Evolutionary conservation across 2,888 invertebrate genomes (phyloP).

Genomic region (Sinohyriopsis cumingii): DNA sequence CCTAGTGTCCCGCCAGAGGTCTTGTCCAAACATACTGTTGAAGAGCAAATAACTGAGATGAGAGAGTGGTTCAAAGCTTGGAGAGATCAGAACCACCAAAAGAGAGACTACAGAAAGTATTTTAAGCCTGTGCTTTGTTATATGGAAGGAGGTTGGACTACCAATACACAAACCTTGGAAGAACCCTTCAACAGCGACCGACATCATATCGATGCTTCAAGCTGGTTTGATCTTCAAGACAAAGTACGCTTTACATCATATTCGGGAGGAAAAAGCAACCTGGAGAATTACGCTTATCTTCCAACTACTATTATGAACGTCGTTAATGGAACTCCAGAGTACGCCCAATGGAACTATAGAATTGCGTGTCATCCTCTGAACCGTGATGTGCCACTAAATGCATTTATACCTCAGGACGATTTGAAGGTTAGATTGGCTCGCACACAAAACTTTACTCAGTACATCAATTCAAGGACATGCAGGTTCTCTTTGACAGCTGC

Average conservation of each 20-base stretch:
- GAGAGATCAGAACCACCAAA: slow-evolving; percentile 31
- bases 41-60: slow-evolving; percentile 50
- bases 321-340: slow-evolving; percentile 39
- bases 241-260: slow-evolving; percentile 50
- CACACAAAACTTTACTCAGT: slow-evolving; percentile 15
- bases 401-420: slow-evolving; percentile 41
- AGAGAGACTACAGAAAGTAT: slow-evolving; percentile 39
- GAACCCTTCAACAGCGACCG: slow-evolving; percentile 56
- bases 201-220: slow-evolving; percentile 51
- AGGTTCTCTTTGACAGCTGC: too few species aligned
- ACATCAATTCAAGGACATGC: slow-evolving; percentile 21
- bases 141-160: slow-evolving; percentile 53
- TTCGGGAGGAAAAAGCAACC: slow-evolving; percentile 46
- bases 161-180: slow-evolving; percentile 34
- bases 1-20: slow-evolving; percentile 56
- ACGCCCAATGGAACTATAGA: slow-evolving; percentile 60
- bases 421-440: slow-evolving; percentile 28
- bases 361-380: slow-evolving; percentile 48
- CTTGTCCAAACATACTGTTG: slow-evolving; percentile 36
- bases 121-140: slow-evolving; percentile 51
- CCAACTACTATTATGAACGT: slow-evolving; percentile 53
- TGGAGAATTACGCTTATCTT: slow-evolving; percentile 54
- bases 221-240: slow-evolving; percentile 51
- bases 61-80: slow-evolving; percentile 47
- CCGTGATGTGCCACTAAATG: slow-evolving; percentile 27